These are phyloP conservation scores for Lytechinus pictus DNA, from an alignment of 35 echinoderm and acorn worm species.

Conservation along the genomic window DNA sequence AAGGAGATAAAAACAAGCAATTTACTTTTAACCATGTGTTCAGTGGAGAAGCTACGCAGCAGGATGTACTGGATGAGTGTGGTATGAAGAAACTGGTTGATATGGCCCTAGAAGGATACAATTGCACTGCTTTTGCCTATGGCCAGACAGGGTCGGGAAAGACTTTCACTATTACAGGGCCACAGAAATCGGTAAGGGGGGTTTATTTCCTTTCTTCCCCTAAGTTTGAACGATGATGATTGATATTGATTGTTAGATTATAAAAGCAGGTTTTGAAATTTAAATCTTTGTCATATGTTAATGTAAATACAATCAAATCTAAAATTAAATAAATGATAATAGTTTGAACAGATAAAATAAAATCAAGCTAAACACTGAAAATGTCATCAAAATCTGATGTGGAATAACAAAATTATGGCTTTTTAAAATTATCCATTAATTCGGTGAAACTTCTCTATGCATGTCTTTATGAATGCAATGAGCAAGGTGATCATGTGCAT, in stretches of 20 bases:
- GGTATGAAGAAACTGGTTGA: slow-evolving; percentile 94
- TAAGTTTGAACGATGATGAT: neutral
- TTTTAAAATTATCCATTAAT: too few species aligned
- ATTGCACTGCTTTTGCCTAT: slow-evolving; percentile 94
- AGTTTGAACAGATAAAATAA: too few species aligned
- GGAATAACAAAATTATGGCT: too few species aligned
- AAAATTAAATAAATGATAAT: too few species aligned
- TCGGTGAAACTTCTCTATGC: too few species aligned
- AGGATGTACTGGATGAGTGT: slow-evolving; percentile 93
- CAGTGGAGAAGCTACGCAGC: slow-evolving; percentile 64
- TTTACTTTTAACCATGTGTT: slow-evolving; percentile 96
- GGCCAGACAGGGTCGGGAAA: slow-evolving; percentile 99
- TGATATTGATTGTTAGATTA: neutral
- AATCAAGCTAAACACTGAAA: too few species aligned
- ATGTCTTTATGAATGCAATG: too few species aligned
- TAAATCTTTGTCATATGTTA: too few species aligned
- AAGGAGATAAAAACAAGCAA: slow-evolving; percentile 76
- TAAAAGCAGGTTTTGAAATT: too few species aligned
- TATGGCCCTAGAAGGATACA: slow-evolving; percentile 89
- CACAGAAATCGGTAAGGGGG: slow-evolving; percentile 68
- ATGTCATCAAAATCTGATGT: too few species aligned
- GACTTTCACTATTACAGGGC: slow-evolving; percentile 97
- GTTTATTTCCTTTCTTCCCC: neutral
- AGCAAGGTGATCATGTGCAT: too few species aligned
- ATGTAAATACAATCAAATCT: too few species aligned